phyloP scores from a whole-genome alignment of 2,888 invertebrate species.

The Xestia ashworthii region DNA sequence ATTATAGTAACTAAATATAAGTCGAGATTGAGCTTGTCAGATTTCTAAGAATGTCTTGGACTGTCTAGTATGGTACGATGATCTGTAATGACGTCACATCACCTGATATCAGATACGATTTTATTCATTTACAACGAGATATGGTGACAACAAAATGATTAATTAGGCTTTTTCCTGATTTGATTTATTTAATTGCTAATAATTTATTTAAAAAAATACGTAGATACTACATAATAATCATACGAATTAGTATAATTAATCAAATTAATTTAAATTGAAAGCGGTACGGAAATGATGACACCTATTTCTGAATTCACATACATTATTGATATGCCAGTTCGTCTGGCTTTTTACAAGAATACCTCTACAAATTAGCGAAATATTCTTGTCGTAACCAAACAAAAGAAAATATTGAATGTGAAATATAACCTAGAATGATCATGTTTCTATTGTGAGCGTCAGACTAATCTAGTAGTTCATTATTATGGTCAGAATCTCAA shows the following conservation, averaged over 20 bases:
- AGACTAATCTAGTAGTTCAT: conserved; percentile 4
- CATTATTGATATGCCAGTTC: background rate
- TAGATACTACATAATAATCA: background rate
- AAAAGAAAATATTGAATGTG: background rate
- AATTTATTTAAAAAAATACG: background rate
- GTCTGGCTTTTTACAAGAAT: background rate
- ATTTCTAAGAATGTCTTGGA: conserved; percentile 13
- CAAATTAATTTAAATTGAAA: conserved; percentile 2
- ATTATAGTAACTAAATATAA: background rate
- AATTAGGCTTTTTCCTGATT: background rate
- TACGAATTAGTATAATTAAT: background rate
- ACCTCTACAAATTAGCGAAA: background rate
- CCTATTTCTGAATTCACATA: background rate
- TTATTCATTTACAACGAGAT: background rate
- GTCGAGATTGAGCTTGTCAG: background rate
- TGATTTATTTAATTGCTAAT: background rate
- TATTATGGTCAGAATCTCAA: conserved; percentile 11
- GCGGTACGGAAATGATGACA: background rate
- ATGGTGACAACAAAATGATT: background rate
- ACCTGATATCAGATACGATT: background rate
- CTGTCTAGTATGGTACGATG: background rate
- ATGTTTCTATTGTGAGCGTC: conserved; percentile 12
- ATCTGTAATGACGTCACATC: background rate
- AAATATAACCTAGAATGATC: background rate
- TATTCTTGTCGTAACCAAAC: background rate